Conservation (phyloP, 2,888 invertebrate species). For the Pseudoips prasinana region DNA sequence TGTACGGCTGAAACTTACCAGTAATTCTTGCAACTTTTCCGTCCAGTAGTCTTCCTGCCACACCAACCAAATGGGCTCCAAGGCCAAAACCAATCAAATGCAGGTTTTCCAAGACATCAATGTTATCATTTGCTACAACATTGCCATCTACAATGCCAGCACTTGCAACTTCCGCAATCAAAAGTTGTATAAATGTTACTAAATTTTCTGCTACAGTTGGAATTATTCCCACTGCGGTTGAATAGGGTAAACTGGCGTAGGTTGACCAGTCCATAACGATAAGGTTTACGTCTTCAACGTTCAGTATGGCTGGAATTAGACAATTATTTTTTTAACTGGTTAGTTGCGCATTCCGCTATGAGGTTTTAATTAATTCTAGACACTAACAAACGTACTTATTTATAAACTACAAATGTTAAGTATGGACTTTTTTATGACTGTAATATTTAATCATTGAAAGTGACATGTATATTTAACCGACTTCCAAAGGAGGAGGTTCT, state of each 20-base stretch:
- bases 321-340: too few species aligned
- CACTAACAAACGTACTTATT: too few species aligned
- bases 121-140: neutral
- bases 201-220: constrained; percentile 34
- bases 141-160: neutral
- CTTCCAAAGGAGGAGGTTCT: too few species aligned
- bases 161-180: constrained; percentile 14
- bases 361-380: too few species aligned
- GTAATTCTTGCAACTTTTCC: constrained; percentile 51
- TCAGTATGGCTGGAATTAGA: constrained; percentile 36
- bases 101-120: constrained; percentile 16
- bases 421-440: too few species aligned
- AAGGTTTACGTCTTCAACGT: constrained; percentile 37
- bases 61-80: constrained; percentile 57
- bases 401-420: too few species aligned
- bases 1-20: too few species aligned
- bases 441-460: too few species aligned
- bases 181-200: constrained; percentile 29
- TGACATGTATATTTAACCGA: too few species aligned
- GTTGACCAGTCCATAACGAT: constrained; percentile 56
- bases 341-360: too few species aligned
- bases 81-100: constrained; percentile 58
- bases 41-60: constrained; percentile 36
- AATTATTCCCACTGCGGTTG: constrained; percentile 28
- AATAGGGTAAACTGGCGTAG: constrained; percentile 40